Evolutionary conservation across 2,888 invertebrate genomes (phyloP), one percentile per base, ranked within the genome.

Genomic region (Drosophila sordidula): DNA sequence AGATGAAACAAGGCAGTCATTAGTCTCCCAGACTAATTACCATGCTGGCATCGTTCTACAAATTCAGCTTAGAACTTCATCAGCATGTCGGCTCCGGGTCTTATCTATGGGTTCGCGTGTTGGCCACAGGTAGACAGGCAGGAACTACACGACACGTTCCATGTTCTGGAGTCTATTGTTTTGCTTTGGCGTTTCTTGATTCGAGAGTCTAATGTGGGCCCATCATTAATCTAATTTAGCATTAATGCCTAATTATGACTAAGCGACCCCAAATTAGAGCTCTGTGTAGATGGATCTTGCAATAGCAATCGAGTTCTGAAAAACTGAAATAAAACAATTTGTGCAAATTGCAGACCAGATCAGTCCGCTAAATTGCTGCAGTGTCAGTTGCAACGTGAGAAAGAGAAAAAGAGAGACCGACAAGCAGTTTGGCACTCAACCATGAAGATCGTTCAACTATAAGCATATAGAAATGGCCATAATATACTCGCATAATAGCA

Each of bases 211-310:
- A 76, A 75, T 78, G 80, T 58, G 81, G 52, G 69, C 52, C 81
- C 81, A 85, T 86, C 85, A 85, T 85, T 86, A 85, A 85, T 85
- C 82, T 85, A 86, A 84, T 84, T 85, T 78, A 75, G 65, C 81
- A 65, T 73, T 75, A 77, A 67, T 70, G 76, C 59, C 49, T 80
- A 76, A 80, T 84, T 84, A 74, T 65, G 62, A 45, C 22, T 57
- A 18, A 38, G 50, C 14, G 58, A 41, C 22, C 29, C 49, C 49
- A 57, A 57, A 54, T 42, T 47, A 52, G 32, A 39, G 59, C 45
- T 34, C 34, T 36, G 26, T 29, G 29, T 2, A 29, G 29, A 29
- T 2, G 8, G 32, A 51, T 29, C 45, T 16, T 11, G 32, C 16
- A 25, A 22, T n/a, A 12, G 44, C 22, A 57, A 39, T 29, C 12